Conservation (phyloP, 2,113 vertebrate species). For the Anser brachyrhynchus region DNA sequence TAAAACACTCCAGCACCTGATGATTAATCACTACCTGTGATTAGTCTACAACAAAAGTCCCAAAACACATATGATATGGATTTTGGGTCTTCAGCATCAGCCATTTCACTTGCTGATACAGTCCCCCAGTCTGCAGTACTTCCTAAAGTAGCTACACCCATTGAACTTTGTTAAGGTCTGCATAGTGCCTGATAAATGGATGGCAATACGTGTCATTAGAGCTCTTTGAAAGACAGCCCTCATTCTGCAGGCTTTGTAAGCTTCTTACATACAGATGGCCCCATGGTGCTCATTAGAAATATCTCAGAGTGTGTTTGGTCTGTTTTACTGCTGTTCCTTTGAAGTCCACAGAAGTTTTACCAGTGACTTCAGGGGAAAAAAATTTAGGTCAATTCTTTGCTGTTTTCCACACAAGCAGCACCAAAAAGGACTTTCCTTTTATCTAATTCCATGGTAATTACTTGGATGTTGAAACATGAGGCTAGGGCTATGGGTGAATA, state of each 20-base stretch:
- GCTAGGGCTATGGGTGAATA: neutral
- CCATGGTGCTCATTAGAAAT: neutral
- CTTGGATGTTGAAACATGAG: no score
- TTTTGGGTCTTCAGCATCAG: neutral
- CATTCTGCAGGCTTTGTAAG: neutral
- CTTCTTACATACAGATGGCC: neutral
- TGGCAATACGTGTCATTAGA: neutral
- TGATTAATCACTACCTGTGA: neutral
- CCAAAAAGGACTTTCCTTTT: neutral
- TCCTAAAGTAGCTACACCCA: neutral
- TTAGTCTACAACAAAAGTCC: neutral
- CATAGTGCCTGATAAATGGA: neutral
- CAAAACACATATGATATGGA: neutral
- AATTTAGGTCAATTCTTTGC: neutral
- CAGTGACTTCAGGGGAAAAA: neutral
- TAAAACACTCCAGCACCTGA: neutral
- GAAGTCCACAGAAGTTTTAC: neutral
- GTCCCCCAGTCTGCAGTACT: neutral
- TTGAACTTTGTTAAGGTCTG: neutral
- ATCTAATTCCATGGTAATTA: neutral
- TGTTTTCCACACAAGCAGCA: neutral
- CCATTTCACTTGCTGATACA: neutral
- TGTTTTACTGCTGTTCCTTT: neutral
- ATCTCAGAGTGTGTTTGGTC: no score
- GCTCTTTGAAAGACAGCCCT: no score